Evolutionary conservation across 2,797 vertebrate species (phyloP).

Genomic region (Gastrophryne carolinensis): DNA sequence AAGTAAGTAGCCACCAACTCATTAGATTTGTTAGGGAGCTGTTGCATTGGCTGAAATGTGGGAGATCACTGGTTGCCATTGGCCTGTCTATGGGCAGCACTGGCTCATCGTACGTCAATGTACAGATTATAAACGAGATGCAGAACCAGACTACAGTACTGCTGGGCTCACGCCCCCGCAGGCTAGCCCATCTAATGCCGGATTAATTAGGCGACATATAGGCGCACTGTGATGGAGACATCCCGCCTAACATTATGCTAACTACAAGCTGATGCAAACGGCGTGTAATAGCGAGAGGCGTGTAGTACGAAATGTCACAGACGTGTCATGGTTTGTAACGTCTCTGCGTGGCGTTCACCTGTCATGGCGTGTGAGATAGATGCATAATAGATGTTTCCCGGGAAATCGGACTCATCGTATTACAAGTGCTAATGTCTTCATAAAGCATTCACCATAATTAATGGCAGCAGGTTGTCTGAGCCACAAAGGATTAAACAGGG

Average conservation of each 20-base stretch:
- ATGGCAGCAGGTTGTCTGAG: background rate
- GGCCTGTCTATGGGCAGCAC: too few species aligned
- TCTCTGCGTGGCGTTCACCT: background rate
- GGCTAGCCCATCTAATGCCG: too few species aligned
- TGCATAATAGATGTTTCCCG: background rate
- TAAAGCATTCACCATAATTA: background rate
- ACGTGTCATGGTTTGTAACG: background rate
- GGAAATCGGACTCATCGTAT: background rate
- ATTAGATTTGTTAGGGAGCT: too few species aligned
- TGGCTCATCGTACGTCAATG: too few species aligned
- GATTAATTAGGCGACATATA: background rate
- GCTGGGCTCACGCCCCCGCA: too few species aligned
- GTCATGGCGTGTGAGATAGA: background rate
- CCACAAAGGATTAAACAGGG: too few species aligned
- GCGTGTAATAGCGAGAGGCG: conserved; percentile 5
- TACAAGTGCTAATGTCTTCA: background rate
- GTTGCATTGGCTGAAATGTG: too few species aligned
- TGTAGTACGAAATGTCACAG: conserved; percentile 13
- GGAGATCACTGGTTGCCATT: too few species aligned
- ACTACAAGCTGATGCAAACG: background rate
- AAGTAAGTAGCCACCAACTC: too few species aligned
- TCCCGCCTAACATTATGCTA: background rate
- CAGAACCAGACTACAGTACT: too few species aligned
- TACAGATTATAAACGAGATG: too few species aligned
- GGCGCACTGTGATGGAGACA: background rate